phyloP scores from a whole-genome alignment of 2,888 invertebrate species.

The Orthosia cruda region DNA sequence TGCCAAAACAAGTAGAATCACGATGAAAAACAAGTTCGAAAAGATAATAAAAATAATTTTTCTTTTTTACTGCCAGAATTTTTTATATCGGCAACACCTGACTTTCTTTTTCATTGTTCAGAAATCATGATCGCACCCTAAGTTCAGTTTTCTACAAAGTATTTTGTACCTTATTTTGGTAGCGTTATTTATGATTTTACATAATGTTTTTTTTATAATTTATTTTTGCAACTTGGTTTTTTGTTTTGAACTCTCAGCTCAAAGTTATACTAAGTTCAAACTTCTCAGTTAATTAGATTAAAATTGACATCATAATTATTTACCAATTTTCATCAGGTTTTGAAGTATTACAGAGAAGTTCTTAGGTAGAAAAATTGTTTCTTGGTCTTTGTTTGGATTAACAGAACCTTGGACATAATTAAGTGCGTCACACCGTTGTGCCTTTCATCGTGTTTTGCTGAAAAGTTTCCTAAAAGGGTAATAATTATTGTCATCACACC shows the following conservation, averaged over 20 bases:
- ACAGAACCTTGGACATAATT: too few species aligned
- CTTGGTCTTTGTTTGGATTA: too few species aligned
- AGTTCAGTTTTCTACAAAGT: constrained; percentile 12
- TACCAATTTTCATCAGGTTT: neutral
- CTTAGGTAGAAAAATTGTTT: too few species aligned
- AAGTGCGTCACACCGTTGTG: too few species aligned
- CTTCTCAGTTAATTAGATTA: neutral
- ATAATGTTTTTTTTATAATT: neutral
- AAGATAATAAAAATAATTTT: constrained; percentile 39
- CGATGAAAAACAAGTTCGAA: constrained; percentile 30
- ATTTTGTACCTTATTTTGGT: constrained; percentile 9
- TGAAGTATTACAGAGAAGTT: neutral
- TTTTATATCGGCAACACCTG: constrained; percentile 55
- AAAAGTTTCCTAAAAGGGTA: too few species aligned
- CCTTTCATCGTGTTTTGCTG: too few species aligned
- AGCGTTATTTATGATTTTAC: neutral
- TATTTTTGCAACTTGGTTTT: neutral
- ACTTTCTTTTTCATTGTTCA: constrained; percentile 40
- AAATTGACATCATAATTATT: neutral
- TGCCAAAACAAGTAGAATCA: constrained; percentile 33
- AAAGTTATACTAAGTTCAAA: neutral
- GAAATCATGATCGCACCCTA: constrained; percentile 32
- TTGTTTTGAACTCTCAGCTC: neutral
- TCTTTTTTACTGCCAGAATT: constrained; percentile 38
- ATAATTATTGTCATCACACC: too few species aligned